phyloP scores from a whole-genome alignment of 2,797 vertebrate species.

The Lateolabrax maculatus region DNA sequence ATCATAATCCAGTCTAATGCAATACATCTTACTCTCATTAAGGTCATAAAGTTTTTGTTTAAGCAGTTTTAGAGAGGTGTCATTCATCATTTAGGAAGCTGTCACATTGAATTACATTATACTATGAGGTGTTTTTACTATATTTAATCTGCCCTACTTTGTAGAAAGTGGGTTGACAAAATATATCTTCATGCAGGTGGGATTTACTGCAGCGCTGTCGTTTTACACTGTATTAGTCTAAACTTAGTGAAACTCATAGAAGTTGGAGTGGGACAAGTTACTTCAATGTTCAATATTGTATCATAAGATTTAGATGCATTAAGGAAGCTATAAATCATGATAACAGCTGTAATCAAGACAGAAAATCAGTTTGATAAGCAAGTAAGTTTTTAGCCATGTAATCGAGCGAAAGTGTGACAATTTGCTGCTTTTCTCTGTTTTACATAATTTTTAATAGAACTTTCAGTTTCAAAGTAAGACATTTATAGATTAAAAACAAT shows the following conservation, averaged over 20 bases:
- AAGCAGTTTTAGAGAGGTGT: background rate
- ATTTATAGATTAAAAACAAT: background rate
- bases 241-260: background rate
- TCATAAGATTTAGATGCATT: background rate
- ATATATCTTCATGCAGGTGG: conserved; percentile 1
- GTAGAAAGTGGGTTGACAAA: conserved; percentile 5
- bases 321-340: background rate
- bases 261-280: background rate
- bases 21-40: background rate
- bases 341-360: background rate
- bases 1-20: background rate
- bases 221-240: background rate
- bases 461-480: background rate
- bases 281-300: background rate
- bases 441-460: background rate
- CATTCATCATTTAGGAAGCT: background rate
- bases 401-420: background rate
- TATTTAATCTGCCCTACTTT: conserved; percentile 9
- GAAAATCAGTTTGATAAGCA: too few species aligned
- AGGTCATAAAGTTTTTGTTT: background rate
- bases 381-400: too few species aligned
- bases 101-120: background rate
- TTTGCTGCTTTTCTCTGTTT: background rate
- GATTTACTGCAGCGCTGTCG: background rate
- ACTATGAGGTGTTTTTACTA: background rate